A percentile compares a stretch with the other conserved stretches of the same genome.
Evolutionary conservation across 2,113 vertebrate genomes (phyloP).

Genomic region (Condylura cristata): DNA sequence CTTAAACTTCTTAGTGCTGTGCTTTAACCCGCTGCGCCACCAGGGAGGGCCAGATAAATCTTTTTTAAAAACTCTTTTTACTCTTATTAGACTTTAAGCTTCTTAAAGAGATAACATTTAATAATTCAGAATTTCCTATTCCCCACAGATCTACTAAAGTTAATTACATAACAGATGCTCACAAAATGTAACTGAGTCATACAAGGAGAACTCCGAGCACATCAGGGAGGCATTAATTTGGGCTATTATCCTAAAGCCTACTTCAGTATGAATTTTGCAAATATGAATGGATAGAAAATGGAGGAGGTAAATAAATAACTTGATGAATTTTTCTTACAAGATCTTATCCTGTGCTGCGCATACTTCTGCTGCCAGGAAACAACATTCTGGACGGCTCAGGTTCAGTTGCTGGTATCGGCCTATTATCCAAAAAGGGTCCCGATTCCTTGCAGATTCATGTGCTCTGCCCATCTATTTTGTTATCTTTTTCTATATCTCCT

Average conservation of each 20-base stretch:
- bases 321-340: background rate
- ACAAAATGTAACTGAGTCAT: background rate
- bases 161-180: background rate
- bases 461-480: background rate
- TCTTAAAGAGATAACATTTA: conserved; percentile 22
- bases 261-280: conserved; percentile 30
- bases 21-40: too few relatives aligned
- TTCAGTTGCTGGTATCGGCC: background rate
- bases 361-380: background rate
- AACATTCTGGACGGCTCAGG: background rate
- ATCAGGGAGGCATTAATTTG: background rate
- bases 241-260: background rate
- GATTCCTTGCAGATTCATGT: background rate
- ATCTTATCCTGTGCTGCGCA: background rate
- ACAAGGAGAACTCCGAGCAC: background rate
- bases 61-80: background rate
- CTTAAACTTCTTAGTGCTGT: too few relatives aligned
- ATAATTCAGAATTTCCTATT: conserved; percentile 43
- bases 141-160: background rate
- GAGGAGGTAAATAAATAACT: background rate
- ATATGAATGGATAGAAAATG: conserved; percentile 4
- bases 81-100: background rate
- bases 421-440: background rate
- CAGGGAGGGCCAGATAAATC: too few relatives aligned
- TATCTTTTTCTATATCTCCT: background rate